Evolutionary conservation across 2,113 vertebrate species (phyloP).

Genomic region (Parotia lawesii): DNA sequence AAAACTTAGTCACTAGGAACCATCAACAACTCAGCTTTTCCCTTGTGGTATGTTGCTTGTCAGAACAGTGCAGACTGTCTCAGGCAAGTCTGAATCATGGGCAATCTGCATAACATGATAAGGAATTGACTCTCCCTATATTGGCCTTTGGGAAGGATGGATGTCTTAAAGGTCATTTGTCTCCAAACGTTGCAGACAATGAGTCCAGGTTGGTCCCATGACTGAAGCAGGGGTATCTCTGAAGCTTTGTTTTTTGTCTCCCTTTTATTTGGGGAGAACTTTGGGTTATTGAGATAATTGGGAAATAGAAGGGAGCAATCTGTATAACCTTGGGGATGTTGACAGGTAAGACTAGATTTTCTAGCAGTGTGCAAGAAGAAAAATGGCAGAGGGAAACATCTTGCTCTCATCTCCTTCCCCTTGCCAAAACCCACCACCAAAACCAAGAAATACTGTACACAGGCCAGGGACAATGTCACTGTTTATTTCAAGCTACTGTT

Average conservation of each 20-base stretch:
- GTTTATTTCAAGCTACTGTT: conserved; percentile 47
- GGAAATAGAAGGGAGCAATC: not conserved
- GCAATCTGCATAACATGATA: not conserved
- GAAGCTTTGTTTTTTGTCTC: not conserved
- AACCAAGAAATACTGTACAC: not conserved
- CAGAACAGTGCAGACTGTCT: not conserved
- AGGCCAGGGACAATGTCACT: not conserved
- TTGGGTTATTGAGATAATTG: not conserved
- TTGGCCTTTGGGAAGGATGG: not conserved
- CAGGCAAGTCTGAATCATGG: not conserved
- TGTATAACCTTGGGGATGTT: not conserved
- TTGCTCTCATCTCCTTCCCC: not conserved
- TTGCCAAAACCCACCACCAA: not conserved
- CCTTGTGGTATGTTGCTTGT: not conserved
- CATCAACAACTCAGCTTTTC: not conserved
- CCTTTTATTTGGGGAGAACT: not conserved
- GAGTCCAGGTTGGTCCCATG: not conserved
- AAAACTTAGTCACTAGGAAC: not conserved
- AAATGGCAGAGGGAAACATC: not conserved
- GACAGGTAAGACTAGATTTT: not conserved
- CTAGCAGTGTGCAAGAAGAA: not conserved
- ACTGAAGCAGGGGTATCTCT: not conserved
- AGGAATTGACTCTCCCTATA: not conserved
- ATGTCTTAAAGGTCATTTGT: not conserved
- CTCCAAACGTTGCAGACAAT: not conserved